Base-by-base conservation (phyloP, 2,797 vertebrate species). In the Ptychadena robeensis region DNA sequence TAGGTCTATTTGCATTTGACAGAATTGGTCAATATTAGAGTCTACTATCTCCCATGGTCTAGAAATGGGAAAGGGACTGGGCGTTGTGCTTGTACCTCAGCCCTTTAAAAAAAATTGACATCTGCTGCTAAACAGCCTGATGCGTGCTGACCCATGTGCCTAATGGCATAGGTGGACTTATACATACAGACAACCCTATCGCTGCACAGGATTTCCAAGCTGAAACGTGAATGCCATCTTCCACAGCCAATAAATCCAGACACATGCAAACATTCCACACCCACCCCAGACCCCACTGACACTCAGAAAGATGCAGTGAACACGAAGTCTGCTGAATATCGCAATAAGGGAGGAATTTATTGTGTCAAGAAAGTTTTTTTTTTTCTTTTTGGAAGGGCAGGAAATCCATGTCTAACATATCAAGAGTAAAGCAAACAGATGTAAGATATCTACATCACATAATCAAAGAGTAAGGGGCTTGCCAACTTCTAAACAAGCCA, bases 401-500 rank as follows among this genome's bases (percentile, higher is more conserved):
- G 83, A 85, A 80, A 85, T 85, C 66, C 72, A 81, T 76, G 83
- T 85, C 78, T 81, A 81, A 85, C 83, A 74, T 79, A 84, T 79
- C 82, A 85, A 73, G 78, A 75, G 71, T 85, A 65, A 76, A 85
- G 72, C 32, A 71, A 80, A 85, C 83, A 85, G 83, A 85, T 85
- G 83, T 85, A 81, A 70, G 40, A 71, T 85, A 70, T 85, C 83
- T 80, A 76, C 83, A 81, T 66, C 83, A 85, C 82, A 80, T 76
- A 80, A 76, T 85, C 83, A 85, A 85, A 85, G 65, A 65, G 80
- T 72, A 80, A 71, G 78, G 78, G 63, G 40, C 73, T 70, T 85
- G 83, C 83, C 83, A 85, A 80, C 78, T 85, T 81, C 78, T 75
- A 81, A 80, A 85, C 83, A 85, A 75, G 83, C 83, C 83, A 85